Base-by-base conservation (phyloP, 1,140 invertebrate genomes). In the Pogonus chalceus region DNA sequence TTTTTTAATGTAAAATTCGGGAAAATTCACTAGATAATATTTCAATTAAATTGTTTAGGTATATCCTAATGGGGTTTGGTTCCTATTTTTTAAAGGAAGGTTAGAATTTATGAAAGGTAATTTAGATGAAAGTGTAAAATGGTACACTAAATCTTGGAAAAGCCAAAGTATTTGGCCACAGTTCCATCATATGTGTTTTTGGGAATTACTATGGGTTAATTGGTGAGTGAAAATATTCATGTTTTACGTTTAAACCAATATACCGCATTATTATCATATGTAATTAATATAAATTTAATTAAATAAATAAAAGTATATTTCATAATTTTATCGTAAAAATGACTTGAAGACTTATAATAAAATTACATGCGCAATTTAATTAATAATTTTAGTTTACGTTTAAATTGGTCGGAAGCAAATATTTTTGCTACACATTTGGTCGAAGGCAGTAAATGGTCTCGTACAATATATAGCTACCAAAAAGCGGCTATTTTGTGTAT, bases 141-240 rank as follows among this genome's bases (percentile, higher is more conserved):
- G 83, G 73, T 96, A 93, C 70, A 83, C 82, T 37, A 82, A 80
- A 58, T 92, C 90, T 0, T 88, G 92, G 74, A 80, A 86, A 48
- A 88, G 87, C 12, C 92, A 96, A 65, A 70, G 82, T 56, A 74
- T 88, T 7, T 98, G 94, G 90, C 81, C 85, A 2, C 93, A 97
- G 65, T 95, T 97, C 69, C 92, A 96, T 72, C 92, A 96, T 69
- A 67, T 97, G 0, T 95, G 92, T 67, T 96, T 85, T 69, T 98
- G 94, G 95, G 94, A 98, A 71, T 73, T 96, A 20, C 82, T 94
- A 75, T 97, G 92, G 92, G 81, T 88, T 7, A 79, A 92, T 64
- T 81, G 83, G 84, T 87, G 70, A 71, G 72, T 72, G 23, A 54
- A 20, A n/a, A 23, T 22, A 24, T 49, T 14, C 7, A 20, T 53